Base-by-base conservation (phyloP, 2,888 invertebrate species). In the Meghimatium bilineatum region DNA sequence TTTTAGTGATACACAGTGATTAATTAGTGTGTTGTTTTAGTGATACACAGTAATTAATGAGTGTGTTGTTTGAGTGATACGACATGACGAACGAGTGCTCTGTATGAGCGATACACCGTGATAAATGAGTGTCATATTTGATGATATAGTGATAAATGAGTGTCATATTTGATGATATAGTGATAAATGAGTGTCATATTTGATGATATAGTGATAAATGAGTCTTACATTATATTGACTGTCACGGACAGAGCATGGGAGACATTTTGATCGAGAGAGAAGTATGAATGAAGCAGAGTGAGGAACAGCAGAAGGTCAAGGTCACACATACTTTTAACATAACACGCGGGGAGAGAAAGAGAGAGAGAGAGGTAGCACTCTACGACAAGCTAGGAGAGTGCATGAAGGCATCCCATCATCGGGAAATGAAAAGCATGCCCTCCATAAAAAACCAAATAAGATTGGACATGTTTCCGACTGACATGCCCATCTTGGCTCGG, bases 401-500 rank as follows among this genome's bases (percentile, higher is more conserved):
- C 66, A 66, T 32, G 66, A 32, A 6, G 29, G 32, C 29, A 66
- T 66, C 29, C 66, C 66, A 66, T 66, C 66, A 66, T 1, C 1
- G 20, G 32, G 32, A 32, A 66, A 66, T 66, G 66, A 66, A 66
- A 66, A 32, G 66, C 66, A 1, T 20, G 60, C 12, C 44, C 12
- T 32, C 66, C 32, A 32, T 32, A 63, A 63, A 63, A 26, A 12
- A 63, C 8, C 26, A 32, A 63, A 26, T n/a, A n/a, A 17, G 60
- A n/a, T n/a, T 2, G 66, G 32, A 66, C 66, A 66, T 66, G 66
- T n/a, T 44, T 72, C 17, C 17, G 1, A 20, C 56, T 44, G 60
- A 36, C 77, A 34, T 60, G 63, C 77, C 29, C 63, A 36, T 63
- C 60, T 60, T 63, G 77, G 63, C 77, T 63, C n/a, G 77, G 63